Conservation (phyloP, 2,888 invertebrate species). For the Tetragonula carbonaria region DNA sequence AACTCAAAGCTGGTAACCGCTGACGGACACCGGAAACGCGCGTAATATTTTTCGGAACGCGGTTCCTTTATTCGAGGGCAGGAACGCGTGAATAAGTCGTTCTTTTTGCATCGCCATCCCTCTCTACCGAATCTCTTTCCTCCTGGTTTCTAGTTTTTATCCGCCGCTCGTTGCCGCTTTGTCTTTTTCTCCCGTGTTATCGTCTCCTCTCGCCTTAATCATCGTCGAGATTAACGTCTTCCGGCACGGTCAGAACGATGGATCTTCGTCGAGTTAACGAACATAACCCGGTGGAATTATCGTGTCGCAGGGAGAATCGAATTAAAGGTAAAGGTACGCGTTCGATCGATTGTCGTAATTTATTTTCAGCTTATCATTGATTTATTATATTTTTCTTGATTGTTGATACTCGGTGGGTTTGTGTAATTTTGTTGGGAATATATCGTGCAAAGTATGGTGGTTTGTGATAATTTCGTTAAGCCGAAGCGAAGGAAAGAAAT, state of each 20-base stretch:
- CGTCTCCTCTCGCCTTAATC: not conserved
- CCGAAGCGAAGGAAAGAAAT: no score
- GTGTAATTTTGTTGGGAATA: not conserved
- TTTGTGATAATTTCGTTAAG: no score
- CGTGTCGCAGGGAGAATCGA: not conserved
- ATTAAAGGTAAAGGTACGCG: no score
- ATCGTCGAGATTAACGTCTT: not conserved
- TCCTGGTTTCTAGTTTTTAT: not conserved
- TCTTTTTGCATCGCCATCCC: no score
- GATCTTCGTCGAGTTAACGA: not conserved
- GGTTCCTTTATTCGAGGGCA: conserved; percentile 14
- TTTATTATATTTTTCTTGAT: no score
- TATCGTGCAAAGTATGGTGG: not conserved
- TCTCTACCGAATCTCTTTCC: no score
- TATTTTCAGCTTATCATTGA: no score
- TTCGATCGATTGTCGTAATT: no score
- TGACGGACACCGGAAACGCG: conserved; percentile 34
- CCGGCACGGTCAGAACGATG: no score
- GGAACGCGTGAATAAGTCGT: conserved; percentile 30
- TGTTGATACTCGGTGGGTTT: not conserved
- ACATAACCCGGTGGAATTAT: not conserved
- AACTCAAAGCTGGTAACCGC: conserved; percentile 47
- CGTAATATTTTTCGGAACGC: conserved; percentile 29
- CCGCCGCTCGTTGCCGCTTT: no score
- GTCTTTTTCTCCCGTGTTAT: not conserved